A percentile compares a stretch with the other conserved stretches of the same genome.
Conservation (phyloP, 2,888 invertebrate genomes). For the Hirtodrosophila confusa region DNA sequence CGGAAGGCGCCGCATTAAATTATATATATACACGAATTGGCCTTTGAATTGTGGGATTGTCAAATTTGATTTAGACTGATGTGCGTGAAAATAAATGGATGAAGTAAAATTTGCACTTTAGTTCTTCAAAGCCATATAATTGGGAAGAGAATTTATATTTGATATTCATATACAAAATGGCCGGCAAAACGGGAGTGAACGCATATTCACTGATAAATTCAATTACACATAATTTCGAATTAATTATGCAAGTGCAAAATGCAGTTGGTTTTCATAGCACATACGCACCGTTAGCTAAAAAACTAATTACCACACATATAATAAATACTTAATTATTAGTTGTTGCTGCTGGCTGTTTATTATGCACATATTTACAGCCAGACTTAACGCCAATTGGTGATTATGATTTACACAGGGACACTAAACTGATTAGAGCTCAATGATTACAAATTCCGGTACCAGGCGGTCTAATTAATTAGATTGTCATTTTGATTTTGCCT, state of each 20-base stretch:
- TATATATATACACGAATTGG: conserved; percentile 4
- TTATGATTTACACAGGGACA: conserved; percentile 42
- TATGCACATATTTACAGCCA: conserved; percentile 31
- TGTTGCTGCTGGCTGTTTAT: conserved; percentile 18
- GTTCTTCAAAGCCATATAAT: not conserved
- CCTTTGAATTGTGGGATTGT: conserved; percentile 7
- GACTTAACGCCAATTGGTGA: conserved; percentile 35
- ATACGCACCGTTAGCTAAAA: conserved; percentile 45
- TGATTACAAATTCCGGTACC: conserved; percentile 14
- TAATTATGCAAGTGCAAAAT: conserved; percentile 40
- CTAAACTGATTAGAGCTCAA: conserved; percentile 49
- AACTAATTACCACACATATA: conserved; percentile 49
- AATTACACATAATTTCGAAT: conserved; percentile 40
- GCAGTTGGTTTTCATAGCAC: not conserved
- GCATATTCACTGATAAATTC: conserved; percentile 17
- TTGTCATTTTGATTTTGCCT: conserved; percentile 48
- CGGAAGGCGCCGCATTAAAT: conserved; percentile 21
- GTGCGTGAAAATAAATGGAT: not conserved
- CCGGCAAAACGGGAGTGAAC: too few species aligned
- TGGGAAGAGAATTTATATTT: not conserved
- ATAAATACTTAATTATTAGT: conserved; percentile 37
- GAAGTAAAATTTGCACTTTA: not conserved
- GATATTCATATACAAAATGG: not conserved
- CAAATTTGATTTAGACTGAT: conserved; percentile 1
- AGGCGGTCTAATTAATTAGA: conserved; percentile 58